Evolutionary conservation across 2,888 invertebrate species (phyloP), one percentile per base, ranked within the genome.

Genomic region (Drosophila quasianomalipes): DNA sequence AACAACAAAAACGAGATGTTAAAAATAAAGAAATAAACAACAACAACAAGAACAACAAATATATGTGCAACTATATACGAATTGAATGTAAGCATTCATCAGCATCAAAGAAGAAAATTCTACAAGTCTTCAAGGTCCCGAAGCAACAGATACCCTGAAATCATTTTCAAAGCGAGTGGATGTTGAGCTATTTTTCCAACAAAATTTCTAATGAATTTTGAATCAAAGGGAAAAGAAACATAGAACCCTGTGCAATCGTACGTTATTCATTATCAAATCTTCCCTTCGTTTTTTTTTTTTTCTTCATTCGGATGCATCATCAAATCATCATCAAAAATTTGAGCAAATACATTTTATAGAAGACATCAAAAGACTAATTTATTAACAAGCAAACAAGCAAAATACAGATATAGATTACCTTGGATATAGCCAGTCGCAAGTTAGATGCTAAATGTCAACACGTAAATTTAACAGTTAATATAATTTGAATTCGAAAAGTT

Each of bases 11-110:
- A n/a, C 49, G 65, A 59, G 53, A 67, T 82, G 75, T 80, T 82
- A 63, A 78, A 85, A 71, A 85, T 77, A 83, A 74, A 78, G 73
- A 74, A 76, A 75, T 72, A 70, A 72, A 74, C 64, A 73, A 79
- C 74, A 88, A 68, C 69, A 37, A 1, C 35, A 35, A 72, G 19
- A 28, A 5, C 1, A 16, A 14, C n/a, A 54, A 39, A 57, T 39
- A 39, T 70, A 80, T 74, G 64, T 81, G 76, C 83, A 75, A 81
- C 62, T 60, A 70, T n/a, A 55, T 55, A 39, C 19, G 28, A 39
- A 68, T 70, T 68, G 55, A 52, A 66, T 68, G 57, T 63, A 79
- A 69, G 52, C 41, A 61, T 28, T 44, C n/a, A 68, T 35, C 64
- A 66, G 54, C 67, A 58, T 33, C 61, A 54, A 62, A 57, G 55